phyloP scores from a whole-genome alignment of 1,140 invertebrate species.

The Lethocerus indicus region DNA sequence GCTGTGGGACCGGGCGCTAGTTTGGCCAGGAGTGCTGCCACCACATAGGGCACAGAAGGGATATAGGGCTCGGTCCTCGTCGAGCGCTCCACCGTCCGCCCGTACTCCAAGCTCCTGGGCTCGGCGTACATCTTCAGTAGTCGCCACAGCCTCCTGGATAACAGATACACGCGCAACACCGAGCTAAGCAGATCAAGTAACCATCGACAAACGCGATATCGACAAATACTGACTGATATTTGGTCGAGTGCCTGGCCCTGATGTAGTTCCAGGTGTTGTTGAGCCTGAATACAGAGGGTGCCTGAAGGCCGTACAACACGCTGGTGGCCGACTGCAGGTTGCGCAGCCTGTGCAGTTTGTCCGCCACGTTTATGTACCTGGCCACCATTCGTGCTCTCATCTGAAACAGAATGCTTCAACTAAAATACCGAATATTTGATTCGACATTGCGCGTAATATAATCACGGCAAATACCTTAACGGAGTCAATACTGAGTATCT shows the following conservation, averaged over 20 bases:
- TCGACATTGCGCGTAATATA: not conserved
- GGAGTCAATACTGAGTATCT: constrained; percentile 26
- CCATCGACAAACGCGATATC: not conserved
- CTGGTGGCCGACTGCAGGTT: constrained; percentile 35
- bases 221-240: constrained; percentile 27
- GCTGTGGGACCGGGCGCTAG: too few species aligned
- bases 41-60: not conserved
- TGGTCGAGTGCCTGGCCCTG: constrained; percentile 29
- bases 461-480: constrained; percentile 21
- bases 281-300: constrained; percentile 31
- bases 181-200: not conserved
- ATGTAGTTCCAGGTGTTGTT: constrained; percentile 30
- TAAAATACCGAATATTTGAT: not conserved
- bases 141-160: not conserved
- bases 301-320: constrained; percentile 32
- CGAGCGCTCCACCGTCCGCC: not conserved
- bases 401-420: constrained; percentile 20
- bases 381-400: constrained; percentile 30
- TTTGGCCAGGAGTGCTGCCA: not conserved
- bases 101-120: not conserved
- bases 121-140: not conserved
- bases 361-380: constrained; percentile 32
- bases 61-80: not conserved
- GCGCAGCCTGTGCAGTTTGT: constrained; percentile 29
- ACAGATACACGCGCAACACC: not conserved